Percentiles rank a stretch among this genome's conserved stretches.
These are phyloP conservation scores for Diaprepes abbreviatus DNA, from an alignment of 2,888 invertebrate species.

Conservation along the genomic window DNA sequence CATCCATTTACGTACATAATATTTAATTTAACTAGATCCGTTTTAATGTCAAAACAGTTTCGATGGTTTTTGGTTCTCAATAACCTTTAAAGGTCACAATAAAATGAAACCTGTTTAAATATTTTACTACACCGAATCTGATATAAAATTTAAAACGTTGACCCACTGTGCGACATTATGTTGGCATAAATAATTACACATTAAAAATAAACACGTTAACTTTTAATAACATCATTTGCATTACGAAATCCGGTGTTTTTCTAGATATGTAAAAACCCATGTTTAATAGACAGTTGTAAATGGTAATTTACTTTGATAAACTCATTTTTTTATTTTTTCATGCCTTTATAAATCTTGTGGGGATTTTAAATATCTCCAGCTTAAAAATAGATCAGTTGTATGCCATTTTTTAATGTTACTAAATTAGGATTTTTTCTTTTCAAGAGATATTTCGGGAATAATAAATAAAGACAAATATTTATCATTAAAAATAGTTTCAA, in stretches of 20 bases:
- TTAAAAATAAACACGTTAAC: constrained; percentile 24
- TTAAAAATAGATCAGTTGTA: no score
- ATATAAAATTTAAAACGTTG: constrained; percentile 4
- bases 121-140: not conserved
- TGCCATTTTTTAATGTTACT: no score
- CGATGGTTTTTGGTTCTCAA: not conserved
- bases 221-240: constrained; percentile 31
- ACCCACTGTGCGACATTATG: constrained; percentile 11
- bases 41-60: not conserved
- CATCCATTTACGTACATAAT: no score
- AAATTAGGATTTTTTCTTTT: no score
- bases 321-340: no score
- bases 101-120: not conserved
- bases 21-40: no score
- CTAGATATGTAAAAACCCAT: constrained; percentile 37
- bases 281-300: no score
- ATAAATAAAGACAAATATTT: no score
- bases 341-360: no score
- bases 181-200: constrained; percentile 27
- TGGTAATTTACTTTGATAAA: not conserved
- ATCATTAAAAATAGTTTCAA: no score
- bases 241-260: constrained; percentile 37
- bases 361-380: no score
- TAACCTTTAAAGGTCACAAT: constrained; percentile 11
- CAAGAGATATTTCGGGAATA: no score